Evolutionary conservation across 2,888 invertebrate species (phyloP).

Genomic region (Xestia ashworthii): DNA sequence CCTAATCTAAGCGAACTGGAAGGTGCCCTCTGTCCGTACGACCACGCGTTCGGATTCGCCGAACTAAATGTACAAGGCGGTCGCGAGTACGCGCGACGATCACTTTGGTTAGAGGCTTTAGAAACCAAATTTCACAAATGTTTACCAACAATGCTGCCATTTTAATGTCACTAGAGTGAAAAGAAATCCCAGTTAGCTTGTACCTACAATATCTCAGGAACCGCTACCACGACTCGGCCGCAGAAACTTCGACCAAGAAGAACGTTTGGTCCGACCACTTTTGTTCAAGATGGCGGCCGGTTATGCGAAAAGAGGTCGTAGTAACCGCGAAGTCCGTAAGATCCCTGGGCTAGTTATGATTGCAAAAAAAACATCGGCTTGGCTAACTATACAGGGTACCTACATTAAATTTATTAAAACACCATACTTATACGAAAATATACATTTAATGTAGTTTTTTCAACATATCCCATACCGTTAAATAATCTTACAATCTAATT

Average conservation of each 20-base stretch:
- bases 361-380: background rate
- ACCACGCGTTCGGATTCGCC: background rate
- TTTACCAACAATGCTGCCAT: background rate
- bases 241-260: background rate
- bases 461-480: slow-evolving; percentile 70
- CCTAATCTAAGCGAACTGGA: background rate
- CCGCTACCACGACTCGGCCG: background rate
- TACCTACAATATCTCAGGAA: too few species aligned
- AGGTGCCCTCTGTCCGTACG: background rate
- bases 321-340: background rate
- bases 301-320: background rate
- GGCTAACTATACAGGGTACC: background rate
- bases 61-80: background rate
- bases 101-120: background rate
- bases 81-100: background rate
- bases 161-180: background rate
- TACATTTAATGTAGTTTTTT: slow-evolving; percentile 70
- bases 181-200: too few species aligned
- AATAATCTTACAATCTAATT: slow-evolving; percentile 61
- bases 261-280: background rate
- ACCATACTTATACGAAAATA: slow-evolving; percentile 66
- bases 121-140: background rate
- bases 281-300: background rate
- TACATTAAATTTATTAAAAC: slow-evolving; percentile 30
- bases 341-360: background rate